Evolutionary conservation across 1,140 invertebrate species (phyloP).

Genomic region (Chlorops oryzae): DNA sequence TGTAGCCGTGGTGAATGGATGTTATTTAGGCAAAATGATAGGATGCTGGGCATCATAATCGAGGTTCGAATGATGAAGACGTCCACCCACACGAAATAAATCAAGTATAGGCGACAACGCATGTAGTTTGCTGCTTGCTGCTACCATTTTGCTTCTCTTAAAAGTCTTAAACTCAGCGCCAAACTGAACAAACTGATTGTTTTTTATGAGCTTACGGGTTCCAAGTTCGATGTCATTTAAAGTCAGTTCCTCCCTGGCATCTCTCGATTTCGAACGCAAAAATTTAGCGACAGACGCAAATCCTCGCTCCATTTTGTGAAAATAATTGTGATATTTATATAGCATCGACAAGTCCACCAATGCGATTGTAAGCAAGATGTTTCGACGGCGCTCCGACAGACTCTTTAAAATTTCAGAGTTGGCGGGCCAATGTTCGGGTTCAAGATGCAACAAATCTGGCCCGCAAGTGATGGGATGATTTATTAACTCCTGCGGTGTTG

Average conservation of each 20-base stretch:
- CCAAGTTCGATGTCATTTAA: slow-evolving; percentile 3
- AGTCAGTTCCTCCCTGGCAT: background rate
- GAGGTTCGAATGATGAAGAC: slow-evolving; percentile 21
- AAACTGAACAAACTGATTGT: slow-evolving; percentile 7
- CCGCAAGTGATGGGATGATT: too few relatives aligned
- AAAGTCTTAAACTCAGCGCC: slow-evolving; percentile 2
- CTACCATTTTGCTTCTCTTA: background rate
- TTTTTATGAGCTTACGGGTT: slow-evolving; percentile 5
- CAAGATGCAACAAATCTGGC: too few relatives aligned
- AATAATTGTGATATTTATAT: slow-evolving; percentile 9
- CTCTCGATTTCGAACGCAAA: background rate
- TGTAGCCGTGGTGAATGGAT: slow-evolving; percentile 3
- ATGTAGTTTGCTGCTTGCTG: slow-evolving; percentile 4
- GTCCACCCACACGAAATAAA: slow-evolving; percentile 27
- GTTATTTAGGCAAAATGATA: slow-evolving; percentile 12
- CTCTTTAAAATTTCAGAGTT: too few relatives aligned
- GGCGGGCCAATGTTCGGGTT: too few relatives aligned
- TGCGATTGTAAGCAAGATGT: background rate
- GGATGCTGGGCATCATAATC: slow-evolving; percentile 11
- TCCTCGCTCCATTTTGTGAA: slow-evolving; percentile 8
- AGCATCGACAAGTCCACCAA: background rate
- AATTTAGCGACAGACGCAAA: slow-evolving; percentile 6
- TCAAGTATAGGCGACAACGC: slow-evolving; percentile 22
- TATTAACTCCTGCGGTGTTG: too few relatives aligned
- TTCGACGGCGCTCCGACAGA: background rate